Conservation (phyloP, 1,140 invertebrate genomes). For the Drosophila micromelanica region DNA sequence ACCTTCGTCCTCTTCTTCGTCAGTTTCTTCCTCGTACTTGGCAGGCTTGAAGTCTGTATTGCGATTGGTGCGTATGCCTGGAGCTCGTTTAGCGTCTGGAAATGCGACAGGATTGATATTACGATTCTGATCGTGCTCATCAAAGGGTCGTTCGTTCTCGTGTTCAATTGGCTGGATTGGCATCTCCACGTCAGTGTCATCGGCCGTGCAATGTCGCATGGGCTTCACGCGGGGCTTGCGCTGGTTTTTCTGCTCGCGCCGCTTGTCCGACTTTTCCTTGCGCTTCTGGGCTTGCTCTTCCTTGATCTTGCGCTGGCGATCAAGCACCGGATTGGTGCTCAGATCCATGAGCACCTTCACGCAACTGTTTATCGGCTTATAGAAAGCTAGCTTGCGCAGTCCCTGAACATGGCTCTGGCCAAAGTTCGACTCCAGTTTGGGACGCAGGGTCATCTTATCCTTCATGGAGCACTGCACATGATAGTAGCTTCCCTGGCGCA, state of each 20-base stretch:
- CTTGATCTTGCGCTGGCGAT: slow-evolving; percentile 30
- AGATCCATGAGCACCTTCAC: slow-evolving; percentile 45
- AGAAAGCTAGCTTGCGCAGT: slow-evolving; percentile 29
- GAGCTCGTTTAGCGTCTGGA: too few relatives aligned
- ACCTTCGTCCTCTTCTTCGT: not conserved
- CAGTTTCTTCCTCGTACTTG: slow-evolving; percentile 13
- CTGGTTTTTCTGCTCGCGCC: slow-evolving; percentile 35
- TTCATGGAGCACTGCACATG: slow-evolving; percentile 29
- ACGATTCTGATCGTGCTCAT: not conserved
- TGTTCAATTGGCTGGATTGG: not conserved
- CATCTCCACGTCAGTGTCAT: slow-evolving; percentile 37
- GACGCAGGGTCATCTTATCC: slow-evolving; percentile 51
- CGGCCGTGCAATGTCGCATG: slow-evolving; percentile 38
- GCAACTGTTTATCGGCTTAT: slow-evolving; percentile 26
- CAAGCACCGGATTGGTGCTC: slow-evolving; percentile 26
- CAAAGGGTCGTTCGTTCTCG: not conserved
- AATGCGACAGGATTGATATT: not conserved
- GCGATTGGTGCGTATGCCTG: slow-evolving; percentile 39
- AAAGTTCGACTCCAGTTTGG: slow-evolving; percentile 50
- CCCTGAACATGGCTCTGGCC: slow-evolving; percentile 49
- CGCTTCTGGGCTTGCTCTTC: slow-evolving; percentile 33
- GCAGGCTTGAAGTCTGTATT: slow-evolving; percentile 6
- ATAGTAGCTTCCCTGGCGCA: slow-evolving; percentile 34
- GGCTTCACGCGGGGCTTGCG: slow-evolving; percentile 20
- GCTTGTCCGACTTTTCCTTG: slow-evolving; percentile 20